Evolutionary conservation across 2,888 invertebrate genomes (phyloP).

Genomic region (Agonopterix alstromeriana): DNA sequence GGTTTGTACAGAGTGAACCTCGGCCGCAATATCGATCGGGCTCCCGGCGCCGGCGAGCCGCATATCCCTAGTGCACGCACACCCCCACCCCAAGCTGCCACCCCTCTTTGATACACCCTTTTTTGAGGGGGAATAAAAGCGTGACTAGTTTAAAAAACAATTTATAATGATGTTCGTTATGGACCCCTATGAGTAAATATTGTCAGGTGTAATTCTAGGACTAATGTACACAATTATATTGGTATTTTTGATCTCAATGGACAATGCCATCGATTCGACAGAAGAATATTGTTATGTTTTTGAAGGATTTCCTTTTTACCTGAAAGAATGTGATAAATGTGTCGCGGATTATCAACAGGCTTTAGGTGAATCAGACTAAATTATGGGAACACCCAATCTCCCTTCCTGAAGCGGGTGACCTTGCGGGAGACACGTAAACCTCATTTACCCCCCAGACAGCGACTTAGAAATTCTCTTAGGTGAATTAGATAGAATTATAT

Average conservation of each 20-base stretch:
- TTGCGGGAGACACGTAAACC: background rate
- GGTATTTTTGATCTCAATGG: too few relatives aligned
- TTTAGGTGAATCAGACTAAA: too few relatives aligned
- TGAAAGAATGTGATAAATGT: too few relatives aligned
- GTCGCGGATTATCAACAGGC: too few relatives aligned
- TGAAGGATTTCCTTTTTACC: too few relatives aligned
- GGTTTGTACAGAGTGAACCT: slow-evolving; percentile 48
- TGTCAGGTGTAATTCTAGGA: too few relatives aligned
- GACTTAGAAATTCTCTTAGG: background rate
- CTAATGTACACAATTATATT: too few relatives aligned
- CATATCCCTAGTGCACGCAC: slow-evolving; percentile 70
- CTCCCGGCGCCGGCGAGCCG: slow-evolving; percentile 71
- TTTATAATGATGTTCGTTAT: background rate
- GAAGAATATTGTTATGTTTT: too few relatives aligned
- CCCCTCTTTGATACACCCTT: slow-evolving; percentile 41
- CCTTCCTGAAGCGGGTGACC: background rate
- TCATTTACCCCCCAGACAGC: background rate
- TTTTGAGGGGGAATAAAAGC: slow-evolving; percentile 26
- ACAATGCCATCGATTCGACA: too few relatives aligned
- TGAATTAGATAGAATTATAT: background rate
- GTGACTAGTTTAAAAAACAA: background rate
- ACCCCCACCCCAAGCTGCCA: slow-evolving; percentile 51
- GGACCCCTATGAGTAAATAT: too few relatives aligned
- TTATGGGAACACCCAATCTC: background rate
- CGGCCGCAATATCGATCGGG: slow-evolving; percentile 61